Conservation (phyloP, 2,113 vertebrate genomes). For the Cacatua alba region DNA sequence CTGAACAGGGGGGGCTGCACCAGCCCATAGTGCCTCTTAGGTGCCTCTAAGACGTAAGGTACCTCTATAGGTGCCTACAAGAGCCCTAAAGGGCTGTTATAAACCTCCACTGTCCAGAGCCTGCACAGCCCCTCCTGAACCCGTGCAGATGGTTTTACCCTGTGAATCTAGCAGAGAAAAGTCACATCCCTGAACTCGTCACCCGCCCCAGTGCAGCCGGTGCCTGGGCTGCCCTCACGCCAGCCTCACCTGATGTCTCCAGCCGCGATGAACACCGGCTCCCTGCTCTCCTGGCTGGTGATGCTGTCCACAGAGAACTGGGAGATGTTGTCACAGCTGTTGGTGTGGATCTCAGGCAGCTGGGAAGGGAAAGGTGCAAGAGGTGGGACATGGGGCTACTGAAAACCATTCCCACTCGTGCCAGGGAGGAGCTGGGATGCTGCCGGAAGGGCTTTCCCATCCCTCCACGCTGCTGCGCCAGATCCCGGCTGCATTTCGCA, state of each 20-base stretch:
- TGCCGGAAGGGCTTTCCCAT: rapidly evolving
- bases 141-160: rapidly evolving
- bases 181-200: rapidly evolving
- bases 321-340: conserved; percentile 98
- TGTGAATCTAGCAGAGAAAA: not conserved
- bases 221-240: not conserved
- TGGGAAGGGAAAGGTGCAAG: conserved; percentile 24
- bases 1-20: not conserved
- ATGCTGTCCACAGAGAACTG: conserved; percentile 98
- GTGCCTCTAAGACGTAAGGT: not conserved
- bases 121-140: not conserved
- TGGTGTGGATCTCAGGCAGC: conserved; percentile 91
- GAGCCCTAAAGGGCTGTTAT: not conserved
- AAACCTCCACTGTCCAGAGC: not conserved
- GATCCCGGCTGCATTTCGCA: not conserved
- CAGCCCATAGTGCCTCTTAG: rapidly evolving
- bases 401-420: rapidly evolving
- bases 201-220: rapidly evolving
- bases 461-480: rapidly evolving
- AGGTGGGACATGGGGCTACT: rapidly evolving
- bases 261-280: conserved; percentile 92
- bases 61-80: too few relatives aligned
- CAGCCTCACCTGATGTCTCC: conserved; percentile 89
- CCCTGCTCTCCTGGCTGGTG: conserved; percentile 95
- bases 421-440: not conserved